These are phyloP conservation scores for Drosophila flavopinicola DNA, from an alignment of 2,888 invertebrate species.

Conservation along the genomic window DNA sequence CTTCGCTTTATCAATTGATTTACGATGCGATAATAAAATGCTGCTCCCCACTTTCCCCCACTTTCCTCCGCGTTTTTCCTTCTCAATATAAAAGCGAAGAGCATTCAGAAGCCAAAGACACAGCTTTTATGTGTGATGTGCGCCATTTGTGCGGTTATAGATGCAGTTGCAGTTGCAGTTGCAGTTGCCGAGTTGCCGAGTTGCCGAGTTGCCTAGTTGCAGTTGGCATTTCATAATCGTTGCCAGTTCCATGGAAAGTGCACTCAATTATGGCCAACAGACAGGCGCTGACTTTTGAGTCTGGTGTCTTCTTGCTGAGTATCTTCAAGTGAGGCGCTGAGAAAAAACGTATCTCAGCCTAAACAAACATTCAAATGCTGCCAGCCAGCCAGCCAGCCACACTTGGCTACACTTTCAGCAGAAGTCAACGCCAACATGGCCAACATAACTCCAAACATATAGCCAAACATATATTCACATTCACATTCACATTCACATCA, in stretches of 20 bases:
- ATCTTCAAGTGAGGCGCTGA: slow-evolving; percentile 49
- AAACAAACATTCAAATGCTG: slow-evolving; percentile 76
- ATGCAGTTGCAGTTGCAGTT: slow-evolving; percentile 24
- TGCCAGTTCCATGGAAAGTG: slow-evolving; percentile 79
- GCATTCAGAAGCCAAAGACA: slow-evolving; percentile 29
- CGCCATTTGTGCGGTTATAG: slow-evolving; percentile 62
- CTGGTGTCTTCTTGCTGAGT: slow-evolving; percentile 19
- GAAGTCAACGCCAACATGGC: slow-evolving; percentile 76
- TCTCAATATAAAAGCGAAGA: too few relatives aligned
- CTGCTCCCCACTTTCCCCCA: not conserved
- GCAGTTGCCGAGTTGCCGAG: slow-evolving; percentile 4
- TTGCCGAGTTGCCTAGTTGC: slow-evolving; percentile 15
- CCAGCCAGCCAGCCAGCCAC: slow-evolving; percentile 46
- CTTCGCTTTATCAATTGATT: slow-evolving; percentile 81
- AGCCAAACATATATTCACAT: slow-evolving; percentile 18
- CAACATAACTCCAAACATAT: slow-evolving; percentile 12
- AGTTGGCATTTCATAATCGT: slow-evolving; percentile 78
- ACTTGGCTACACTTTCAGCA: slow-evolving; percentile 78
- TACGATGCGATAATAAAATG: slow-evolving; percentile 70
- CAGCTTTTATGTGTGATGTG: slow-evolving; percentile 55
- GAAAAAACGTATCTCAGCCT: slow-evolving; percentile 51
- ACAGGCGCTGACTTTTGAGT: slow-evolving; percentile 67
- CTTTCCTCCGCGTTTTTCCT: too few relatives aligned
- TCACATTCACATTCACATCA: slow-evolving; percentile 35
- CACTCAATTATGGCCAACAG: slow-evolving; percentile 81